Percentiles rank a stretch among this genome's conserved stretches.
These are phyloP conservation scores for Heliconius congener DNA, from an alignment of 1,140 invertebrate species.

Conservation along the genomic window DNA sequence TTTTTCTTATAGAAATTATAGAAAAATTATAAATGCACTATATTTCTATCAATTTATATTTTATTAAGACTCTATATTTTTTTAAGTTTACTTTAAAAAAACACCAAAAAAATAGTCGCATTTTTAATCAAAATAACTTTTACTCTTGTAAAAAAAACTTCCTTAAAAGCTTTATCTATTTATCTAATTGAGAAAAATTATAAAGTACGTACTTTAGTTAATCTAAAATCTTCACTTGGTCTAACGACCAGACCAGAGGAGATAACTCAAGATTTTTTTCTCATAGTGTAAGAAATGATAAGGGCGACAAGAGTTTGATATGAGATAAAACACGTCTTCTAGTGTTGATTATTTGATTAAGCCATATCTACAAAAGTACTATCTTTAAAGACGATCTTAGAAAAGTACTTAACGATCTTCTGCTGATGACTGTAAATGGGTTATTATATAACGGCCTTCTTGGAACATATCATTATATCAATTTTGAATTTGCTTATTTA, in stretches of 20 bases:
- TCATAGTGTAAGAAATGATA: neutral
- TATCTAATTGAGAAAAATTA: neutral
- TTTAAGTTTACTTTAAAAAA: too few species aligned
- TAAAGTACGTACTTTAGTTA: neutral
- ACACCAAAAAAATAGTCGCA: too few species aligned
- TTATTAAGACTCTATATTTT: too few species aligned
- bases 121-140: too few species aligned
- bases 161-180: neutral
- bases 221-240: neutral
- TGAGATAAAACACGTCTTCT: conserved; percentile 44
- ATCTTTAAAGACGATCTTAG: conserved; percentile 28
- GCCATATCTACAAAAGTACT: conserved; percentile 20
- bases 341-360: conserved; percentile 25
- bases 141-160: neutral
- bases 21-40: too few species aligned
- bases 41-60: too few species aligned
- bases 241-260: neutral
- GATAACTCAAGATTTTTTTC: neutral
- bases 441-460: neutral
- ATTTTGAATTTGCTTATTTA: neutral
- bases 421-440: neutral
- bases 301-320: conserved; percentile 20
- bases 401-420: conserved; percentile 25
- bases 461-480: neutral
- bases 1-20: too few species aligned